Conservation (phyloP, 2,888 invertebrate species). For the Xanthorhoe designata region DNA sequence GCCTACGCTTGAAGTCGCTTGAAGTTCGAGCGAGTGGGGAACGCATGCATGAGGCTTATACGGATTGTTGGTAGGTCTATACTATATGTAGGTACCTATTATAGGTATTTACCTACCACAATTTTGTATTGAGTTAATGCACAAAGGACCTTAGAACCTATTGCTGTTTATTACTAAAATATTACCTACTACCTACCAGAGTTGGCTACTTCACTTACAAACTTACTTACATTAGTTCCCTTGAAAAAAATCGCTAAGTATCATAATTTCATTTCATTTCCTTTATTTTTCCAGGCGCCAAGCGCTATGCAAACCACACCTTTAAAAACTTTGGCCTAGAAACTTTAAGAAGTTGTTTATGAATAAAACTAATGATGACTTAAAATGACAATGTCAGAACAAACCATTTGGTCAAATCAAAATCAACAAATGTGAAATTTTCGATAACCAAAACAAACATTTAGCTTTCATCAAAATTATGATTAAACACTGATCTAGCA, state of each 20-base stretch:
- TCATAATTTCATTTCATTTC: too few relatives aligned
- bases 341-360: not conserved
- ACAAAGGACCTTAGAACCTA: conserved; percentile 7
- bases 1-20: conserved; percentile 37
- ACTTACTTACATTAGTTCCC: too few relatives aligned
- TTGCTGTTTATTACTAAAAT: not conserved
- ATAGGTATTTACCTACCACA: too few relatives aligned
- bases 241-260: too few relatives aligned
- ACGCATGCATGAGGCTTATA: conserved; percentile 19
- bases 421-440: conserved; percentile 48
- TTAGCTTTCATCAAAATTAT: conserved; percentile 54
- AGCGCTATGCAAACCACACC: not conserved
- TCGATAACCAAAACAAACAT: conserved; percentile 27
- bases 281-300: not conserved
- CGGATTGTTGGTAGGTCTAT: not conserved
- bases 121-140: not conserved
- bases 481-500: conserved; percentile 40
- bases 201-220: too few relatives aligned
- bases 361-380: not conserved
- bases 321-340: not conserved
- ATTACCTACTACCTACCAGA: too few relatives aligned
- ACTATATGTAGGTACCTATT: too few relatives aligned
- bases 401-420: conserved; percentile 39
- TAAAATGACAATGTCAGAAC: conserved; percentile 2
- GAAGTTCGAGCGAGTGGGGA: conserved; percentile 46